Evolutionary conservation across 2,797 vertebrate species (phyloP), one percentile per base, ranked within the genome.

Genomic region (Typhlichthys subterraneus): DNA sequence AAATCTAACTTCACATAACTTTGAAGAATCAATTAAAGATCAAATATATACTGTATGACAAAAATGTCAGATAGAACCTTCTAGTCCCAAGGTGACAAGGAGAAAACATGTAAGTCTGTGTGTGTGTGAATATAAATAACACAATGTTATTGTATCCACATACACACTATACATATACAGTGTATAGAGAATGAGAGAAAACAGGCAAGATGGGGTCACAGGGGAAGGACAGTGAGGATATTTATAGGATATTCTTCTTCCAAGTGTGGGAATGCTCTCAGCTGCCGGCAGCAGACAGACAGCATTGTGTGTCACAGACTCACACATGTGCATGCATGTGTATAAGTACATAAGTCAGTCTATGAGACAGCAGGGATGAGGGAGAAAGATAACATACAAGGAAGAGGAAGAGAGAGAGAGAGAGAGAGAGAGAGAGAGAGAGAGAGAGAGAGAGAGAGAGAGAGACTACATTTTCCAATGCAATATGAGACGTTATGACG

Each of bases 191-290:
- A 72, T 54, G 5, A 15, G 45, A 45, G 53, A 12, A 33, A 47
- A 29, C 47, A 38, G 31, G 19, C 12, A 23, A 45, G 48, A 59
- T 14, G 49, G 45, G 46, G 50, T 50, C 19, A 59, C 45, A 57
- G 7, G 61, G 52, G 54, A 6, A 53, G 55, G 67, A 23, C n/a
- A 69, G 59, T 70, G 72, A 57, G 23, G 66, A 85, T 91, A 90
- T 90, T 91, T 88, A 90, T 89, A 92, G 87, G 70, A 77, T 66
- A 80, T 86, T 87, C 85, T 85, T 83, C 14, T 82, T 87, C 83
- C 80, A 77, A 85, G 75, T 85, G 80, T 77, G 82, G 80, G 67
- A 77, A 86, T 84, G 82, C 75, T 71, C 77, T 81, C 76, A 85
- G 79, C 75, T 85, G 85, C 76, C 77, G 69, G 56, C 79, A 76